Base-by-base conservation (phyloP, 2,888 invertebrate genomes). In the Tipula unca region DNA sequence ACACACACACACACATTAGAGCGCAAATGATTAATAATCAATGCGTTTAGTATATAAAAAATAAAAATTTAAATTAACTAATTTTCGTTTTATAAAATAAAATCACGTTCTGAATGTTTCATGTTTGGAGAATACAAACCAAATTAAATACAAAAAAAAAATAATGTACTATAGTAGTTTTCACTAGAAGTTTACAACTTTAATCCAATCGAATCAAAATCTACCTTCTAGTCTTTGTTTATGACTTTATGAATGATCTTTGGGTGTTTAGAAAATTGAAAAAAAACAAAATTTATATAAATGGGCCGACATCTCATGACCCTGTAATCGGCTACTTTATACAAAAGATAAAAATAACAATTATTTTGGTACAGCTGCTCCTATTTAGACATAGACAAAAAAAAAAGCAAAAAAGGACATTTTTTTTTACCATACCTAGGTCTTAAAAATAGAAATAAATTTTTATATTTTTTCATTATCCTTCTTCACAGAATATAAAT, bases 401-500 rank as follows among this genome's bases (percentile, higher is more conserved):
- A 32, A 6, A 17, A 48, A 17, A 48, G 48, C 17, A 25, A 69
- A 69, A 69, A 69, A 69, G 69, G 69, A 69, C 20, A 25, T 20
- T 54, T 25, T 69, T 25, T 20, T 25, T 25, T 69, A n/a, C 69
- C 1, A 69, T 14, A 25, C 14, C 25, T 25, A 69, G 25, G 13
- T 13, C 25, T 69, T 69, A 20, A 25, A 69, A 69, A 69, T 69
- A 69, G 69, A 69, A 48, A 48, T 48, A 48, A 48, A 48, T 17
- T 69, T 54, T 54, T 54, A 17, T 54, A 17, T 8, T 17, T 54
- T 25, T 25, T 25, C 69, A 69, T 69, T 69, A 69, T 69, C 69
- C 69, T 69, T 69, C 69, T 69, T 69, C 69, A 69, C 69, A 69
- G 69, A 69, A 69, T 69, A 69, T 69, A 69, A 69, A 69, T 69